Percentiles rank a stretch among this genome's conserved stretches.
These are phyloP conservation scores for Struthio camelus DNA, from an alignment of 2,113 vertebrate genomes.

Conservation along the genomic window DNA sequence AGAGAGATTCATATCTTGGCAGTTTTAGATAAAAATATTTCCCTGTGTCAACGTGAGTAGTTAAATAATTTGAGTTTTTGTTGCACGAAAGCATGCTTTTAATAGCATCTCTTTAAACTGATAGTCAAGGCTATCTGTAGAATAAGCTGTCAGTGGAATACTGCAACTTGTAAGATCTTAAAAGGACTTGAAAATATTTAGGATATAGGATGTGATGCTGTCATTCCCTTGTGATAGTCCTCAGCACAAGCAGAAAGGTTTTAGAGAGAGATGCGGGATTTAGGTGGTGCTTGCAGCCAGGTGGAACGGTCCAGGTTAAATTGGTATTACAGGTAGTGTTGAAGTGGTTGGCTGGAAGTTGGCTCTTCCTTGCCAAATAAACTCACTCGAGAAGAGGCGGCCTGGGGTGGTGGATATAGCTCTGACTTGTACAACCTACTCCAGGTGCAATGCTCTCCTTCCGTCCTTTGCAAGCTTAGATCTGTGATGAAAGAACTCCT, in stretches of 20 bases:
- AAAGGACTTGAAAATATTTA: rapidly evolving
- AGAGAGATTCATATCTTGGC: not conserved
- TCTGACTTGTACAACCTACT: not conserved
- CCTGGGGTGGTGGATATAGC: not conserved
- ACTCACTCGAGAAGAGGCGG: not conserved
- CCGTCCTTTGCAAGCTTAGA: not conserved
- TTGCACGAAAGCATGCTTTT: not conserved
- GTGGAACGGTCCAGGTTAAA: not conserved
- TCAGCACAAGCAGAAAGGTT: not conserved
- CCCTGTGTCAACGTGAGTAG: not conserved
- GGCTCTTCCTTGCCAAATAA: not conserved
- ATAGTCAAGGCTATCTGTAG: not conserved
- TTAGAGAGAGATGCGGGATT: rapidly evolving
- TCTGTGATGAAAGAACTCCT: rapidly evolving
- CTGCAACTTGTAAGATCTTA: too few species aligned
- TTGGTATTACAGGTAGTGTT: not conserved
- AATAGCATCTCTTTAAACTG: not conserved
- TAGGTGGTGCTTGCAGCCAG: not conserved
- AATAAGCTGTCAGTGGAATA: rapidly evolving
- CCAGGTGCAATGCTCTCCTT: not conserved
- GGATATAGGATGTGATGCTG: rapidly evolving
- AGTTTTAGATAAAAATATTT: not conserved
- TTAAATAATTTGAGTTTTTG: not conserved
- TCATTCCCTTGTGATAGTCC: rapidly evolving
- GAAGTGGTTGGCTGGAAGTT: rapidly evolving